Percentiles rank a stretch among this genome's conserved stretches.
phyloP scores from a whole-genome alignment of 2,888 invertebrate genomes.

The Brenthis ino region DNA sequence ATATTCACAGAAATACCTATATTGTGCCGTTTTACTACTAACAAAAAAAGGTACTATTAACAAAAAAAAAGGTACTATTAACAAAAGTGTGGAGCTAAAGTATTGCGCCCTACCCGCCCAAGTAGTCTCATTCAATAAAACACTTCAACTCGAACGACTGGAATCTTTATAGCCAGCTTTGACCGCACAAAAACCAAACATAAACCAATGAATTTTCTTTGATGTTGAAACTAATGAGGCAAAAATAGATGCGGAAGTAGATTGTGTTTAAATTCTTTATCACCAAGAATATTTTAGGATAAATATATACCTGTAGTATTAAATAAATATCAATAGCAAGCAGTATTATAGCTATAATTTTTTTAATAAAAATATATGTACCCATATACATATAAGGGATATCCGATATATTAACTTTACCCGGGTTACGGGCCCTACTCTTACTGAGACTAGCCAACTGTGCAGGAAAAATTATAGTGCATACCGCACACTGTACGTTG shows the following conservation, averaged over 20 bases:
- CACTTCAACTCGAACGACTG: slow-evolving; percentile 29
- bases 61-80: slow-evolving; percentile 17
- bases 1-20: background rate
- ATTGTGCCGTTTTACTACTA: background rate
- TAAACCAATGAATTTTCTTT: slow-evolving; percentile 39
- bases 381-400: too few species aligned
- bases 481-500: too few species aligned
- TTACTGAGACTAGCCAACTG: too few species aligned
- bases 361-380: too few species aligned
- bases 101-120: slow-evolving; percentile 11
- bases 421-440: too few species aligned
- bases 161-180: slow-evolving; percentile 33
- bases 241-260: slow-evolving; percentile 41
- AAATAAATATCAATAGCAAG: too few species aligned
- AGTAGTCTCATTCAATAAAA: slow-evolving; percentile 21
- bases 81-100: background rate
- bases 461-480: too few species aligned
- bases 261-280: slow-evolving; percentile 33
- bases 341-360: too few species aligned
- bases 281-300: background rate
- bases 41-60: slow-evolving; percentile 20
- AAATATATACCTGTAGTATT: background rate
- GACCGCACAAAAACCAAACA: slow-evolving; percentile 37
- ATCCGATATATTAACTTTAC: too few species aligned
- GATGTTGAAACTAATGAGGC: slow-evolving; percentile 41